These are phyloP conservation scores for Tromatobia lineatoria DNA, from an alignment of 2,888 invertebrate species.

Conservation along the genomic window DNA sequence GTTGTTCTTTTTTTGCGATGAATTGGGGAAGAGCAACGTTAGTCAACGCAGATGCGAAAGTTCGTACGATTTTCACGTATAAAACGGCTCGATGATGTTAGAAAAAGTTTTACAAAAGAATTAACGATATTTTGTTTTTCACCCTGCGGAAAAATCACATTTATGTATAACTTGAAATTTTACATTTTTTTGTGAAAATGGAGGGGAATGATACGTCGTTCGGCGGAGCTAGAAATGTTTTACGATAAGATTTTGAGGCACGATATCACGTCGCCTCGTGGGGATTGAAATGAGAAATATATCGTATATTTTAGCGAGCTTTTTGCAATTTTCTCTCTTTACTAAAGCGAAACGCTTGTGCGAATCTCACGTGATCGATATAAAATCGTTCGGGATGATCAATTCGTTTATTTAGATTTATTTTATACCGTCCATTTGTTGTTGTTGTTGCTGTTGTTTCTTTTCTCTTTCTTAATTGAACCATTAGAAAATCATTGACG, in stretches of 20 bases:
- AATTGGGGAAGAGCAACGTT: neutral
- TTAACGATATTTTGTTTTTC: slow-evolving; percentile 36
- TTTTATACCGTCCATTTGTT: slow-evolving; percentile 39
- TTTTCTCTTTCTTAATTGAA: slow-evolving; percentile 71
- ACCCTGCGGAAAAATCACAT: slow-evolving; percentile 47
- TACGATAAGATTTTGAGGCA: slow-evolving; percentile 24
- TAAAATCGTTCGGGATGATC: slow-evolving; percentile 72
- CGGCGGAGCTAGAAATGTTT: neutral
- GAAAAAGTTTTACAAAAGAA: slow-evolving; percentile 50
- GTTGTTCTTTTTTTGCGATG: neutral
- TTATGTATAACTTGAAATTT: slow-evolving; percentile 49
- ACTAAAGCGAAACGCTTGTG: slow-evolving; percentile 58
- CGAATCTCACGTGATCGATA: slow-evolving; percentile 74
- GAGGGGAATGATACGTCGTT: slow-evolving; percentile 6
- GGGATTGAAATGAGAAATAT: slow-evolving; percentile 4
- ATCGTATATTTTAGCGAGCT: slow-evolving; percentile 27
- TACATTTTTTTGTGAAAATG: slow-evolving; percentile 42
- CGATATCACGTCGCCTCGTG: slow-evolving; percentile 9
- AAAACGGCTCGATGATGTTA: slow-evolving; percentile 45
- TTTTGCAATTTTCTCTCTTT: slow-evolving; percentile 23
- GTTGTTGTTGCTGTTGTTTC: slow-evolving; percentile 49
- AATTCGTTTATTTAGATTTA: slow-evolving; percentile 74
- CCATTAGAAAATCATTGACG: slow-evolving; percentile 75
- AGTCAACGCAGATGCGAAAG: neutral
- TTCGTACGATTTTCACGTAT: slow-evolving; percentile 20